Evolutionary conservation across 23 tunicate species (phyloP).

Genomic region (Phallusia fumigata): DNA sequence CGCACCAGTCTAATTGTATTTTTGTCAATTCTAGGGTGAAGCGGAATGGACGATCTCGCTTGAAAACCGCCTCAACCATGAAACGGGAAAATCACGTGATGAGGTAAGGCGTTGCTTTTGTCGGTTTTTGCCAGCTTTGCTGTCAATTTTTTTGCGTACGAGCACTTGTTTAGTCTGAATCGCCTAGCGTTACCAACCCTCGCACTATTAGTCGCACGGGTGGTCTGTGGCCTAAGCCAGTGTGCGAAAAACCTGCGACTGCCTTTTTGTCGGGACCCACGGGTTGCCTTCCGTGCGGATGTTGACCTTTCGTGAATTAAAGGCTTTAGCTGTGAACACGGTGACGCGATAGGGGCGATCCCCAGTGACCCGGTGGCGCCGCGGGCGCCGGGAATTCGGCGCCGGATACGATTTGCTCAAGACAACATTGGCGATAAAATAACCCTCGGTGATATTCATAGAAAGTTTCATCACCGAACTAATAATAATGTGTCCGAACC

Average conservation of each 20-base stretch:
- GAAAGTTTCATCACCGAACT: too few relatives aligned
- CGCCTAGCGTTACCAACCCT: slow-evolving; percentile 1
- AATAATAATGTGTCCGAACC: neutral
- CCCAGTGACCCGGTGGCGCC: slow-evolving; percentile 2
- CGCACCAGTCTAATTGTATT: too few relatives aligned
- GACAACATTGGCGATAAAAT: slow-evolving; percentile 7
- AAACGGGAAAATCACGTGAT: neutral
- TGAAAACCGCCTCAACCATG: neutral
- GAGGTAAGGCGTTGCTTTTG: neutral
- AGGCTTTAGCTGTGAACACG: slow-evolving; percentile 12
- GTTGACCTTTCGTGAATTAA: slow-evolving; percentile 10
- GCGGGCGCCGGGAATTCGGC: slow-evolving; percentile 12
- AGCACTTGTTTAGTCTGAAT: neutral
- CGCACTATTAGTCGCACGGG: neutral
- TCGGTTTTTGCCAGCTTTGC: too few relatives aligned
- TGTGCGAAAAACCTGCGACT: too few relatives aligned
- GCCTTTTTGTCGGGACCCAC: neutral
- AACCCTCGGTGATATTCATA: too few relatives aligned
- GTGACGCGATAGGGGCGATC: slow-evolving; percentile 2
- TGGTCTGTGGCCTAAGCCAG: neutral
- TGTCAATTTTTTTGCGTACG: too few relatives aligned
- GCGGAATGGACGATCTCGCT: neutral
- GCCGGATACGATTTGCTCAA: slow-evolving; percentile 9
- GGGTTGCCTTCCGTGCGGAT: neutral
- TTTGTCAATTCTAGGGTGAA: neutral